These are phyloP conservation scores for Neodiprion virginianus DNA, from an alignment of 1,140 invertebrate species.

Conservation along the genomic window DNA sequence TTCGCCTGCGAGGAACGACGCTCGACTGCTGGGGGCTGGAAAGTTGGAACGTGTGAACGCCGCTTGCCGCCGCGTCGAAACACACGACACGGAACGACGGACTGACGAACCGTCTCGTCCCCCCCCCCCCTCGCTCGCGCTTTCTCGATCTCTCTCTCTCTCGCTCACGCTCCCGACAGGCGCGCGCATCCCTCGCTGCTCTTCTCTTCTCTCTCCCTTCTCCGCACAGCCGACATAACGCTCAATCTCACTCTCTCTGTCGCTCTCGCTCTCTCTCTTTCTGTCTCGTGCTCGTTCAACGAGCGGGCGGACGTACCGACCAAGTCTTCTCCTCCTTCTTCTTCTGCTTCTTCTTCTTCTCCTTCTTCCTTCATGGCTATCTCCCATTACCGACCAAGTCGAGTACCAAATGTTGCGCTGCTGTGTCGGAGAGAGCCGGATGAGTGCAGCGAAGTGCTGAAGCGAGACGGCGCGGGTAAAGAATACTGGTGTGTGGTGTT, in stretches of 20 bases:
- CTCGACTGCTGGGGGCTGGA: slow-evolving; percentile 53
- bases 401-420: no score
- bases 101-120: slow-evolving; percentile 20
- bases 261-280: slow-evolving; percentile 14
- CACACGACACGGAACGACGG: slow-evolving; percentile 41
- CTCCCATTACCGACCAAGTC: no score
- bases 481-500: no score
- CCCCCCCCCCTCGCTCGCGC: not conserved
- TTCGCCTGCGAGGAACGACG: slow-evolving; percentile 45
- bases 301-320: not conserved
- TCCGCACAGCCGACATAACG: not conserved
- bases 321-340: not conserved
- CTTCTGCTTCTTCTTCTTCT: no score
- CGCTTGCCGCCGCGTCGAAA: slow-evolving; percentile 50
- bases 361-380: no score
- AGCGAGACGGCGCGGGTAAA: no score
- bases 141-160: slow-evolving; percentile 13
- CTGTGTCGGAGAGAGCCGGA: no score
- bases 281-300: slow-evolving; percentile 15
- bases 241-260: not conserved
- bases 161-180: slow-evolving; percentile 10
- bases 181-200: slow-evolving; percentile 35
- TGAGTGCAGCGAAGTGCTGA: no score
- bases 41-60: slow-evolving; percentile 56
- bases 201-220: slow-evolving; percentile 26